A percentile compares a stretch with the other conserved stretches of the same genome.
These are phyloP conservation scores for Melieria crassipennis DNA, from an alignment of 2,888 invertebrate genomes.

Conservation along the genomic window DNA sequence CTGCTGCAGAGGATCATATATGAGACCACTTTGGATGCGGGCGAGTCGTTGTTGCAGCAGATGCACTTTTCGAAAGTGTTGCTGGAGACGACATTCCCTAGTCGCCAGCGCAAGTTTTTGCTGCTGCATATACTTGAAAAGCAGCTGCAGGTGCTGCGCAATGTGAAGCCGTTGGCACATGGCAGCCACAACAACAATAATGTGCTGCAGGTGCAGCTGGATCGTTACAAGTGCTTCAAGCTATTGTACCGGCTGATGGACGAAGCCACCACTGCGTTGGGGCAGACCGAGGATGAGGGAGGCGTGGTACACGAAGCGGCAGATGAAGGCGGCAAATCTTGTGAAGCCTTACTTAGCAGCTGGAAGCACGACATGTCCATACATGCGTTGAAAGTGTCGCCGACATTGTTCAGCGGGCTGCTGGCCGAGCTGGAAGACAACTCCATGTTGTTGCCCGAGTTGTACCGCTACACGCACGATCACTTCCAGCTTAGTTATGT, in stretches of 20 bases:
- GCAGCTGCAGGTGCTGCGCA: constrained; percentile 53
- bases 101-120: constrained; percentile 51
- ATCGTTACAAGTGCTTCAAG: constrained; percentile 43
- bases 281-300: constrained; percentile 16
- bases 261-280: background rate
- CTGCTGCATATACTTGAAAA: constrained; percentile 59
- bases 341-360: constrained; percentile 39
- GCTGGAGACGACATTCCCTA: constrained; percentile 46
- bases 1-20: constrained; percentile 48
- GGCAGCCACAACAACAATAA: constrained; percentile 44
- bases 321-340: background rate
- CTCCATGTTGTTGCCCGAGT: constrained; percentile 51
- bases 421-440: constrained; percentile 51
- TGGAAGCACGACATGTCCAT: constrained; percentile 52
- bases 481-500: constrained; percentile 56
- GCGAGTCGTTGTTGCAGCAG: constrained; percentile 41
- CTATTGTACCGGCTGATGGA: constrained; percentile 45
- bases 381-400: constrained; percentile 53
- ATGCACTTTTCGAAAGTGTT: constrained; percentile 53
- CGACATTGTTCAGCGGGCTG: constrained; percentile 51
- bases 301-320: background rate
- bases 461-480: constrained; percentile 52
- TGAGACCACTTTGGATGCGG: constrained; percentile 35
- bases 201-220: constrained; percentile 38
- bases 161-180: constrained; percentile 34